Conservation (phyloP, 2,797 vertebrate genomes). For the Paratrypauchen microcephalus region DNA sequence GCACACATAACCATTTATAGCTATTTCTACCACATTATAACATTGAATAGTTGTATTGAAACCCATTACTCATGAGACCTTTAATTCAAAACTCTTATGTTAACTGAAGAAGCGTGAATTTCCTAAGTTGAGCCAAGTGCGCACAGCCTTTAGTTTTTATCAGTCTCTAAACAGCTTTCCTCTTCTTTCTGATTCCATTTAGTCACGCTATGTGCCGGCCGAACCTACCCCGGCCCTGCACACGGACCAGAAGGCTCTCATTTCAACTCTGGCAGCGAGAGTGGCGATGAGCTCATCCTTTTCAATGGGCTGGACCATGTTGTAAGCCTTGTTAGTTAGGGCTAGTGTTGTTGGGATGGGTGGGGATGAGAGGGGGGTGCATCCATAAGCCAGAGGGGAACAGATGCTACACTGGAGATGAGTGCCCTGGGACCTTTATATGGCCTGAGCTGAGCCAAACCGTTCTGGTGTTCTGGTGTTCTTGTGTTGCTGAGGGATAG, state of each 20-base stretch:
- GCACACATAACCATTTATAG: background rate
- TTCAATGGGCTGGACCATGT: constrained; percentile 65
- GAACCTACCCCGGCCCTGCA: constrained; percentile 66
- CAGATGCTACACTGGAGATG: constrained; percentile 68
- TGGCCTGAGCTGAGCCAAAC: constrained; percentile 45
- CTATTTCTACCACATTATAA: background rate
- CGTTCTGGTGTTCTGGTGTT: constrained; percentile 32
- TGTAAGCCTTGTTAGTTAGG: constrained; percentile 60
- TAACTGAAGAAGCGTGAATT: constrained; percentile 29
- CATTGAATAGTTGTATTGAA: background rate
- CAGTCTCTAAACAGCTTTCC: constrained; percentile 61
- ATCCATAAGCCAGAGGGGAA: constrained; percentile 46
- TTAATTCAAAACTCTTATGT: constrained; percentile 2
- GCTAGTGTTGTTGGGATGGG: constrained; percentile 19
- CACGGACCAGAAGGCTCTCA: constrained; percentile 72
- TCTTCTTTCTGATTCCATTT: constrained; percentile 64
- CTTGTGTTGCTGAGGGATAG: constrained; percentile 34
- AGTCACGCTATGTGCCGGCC: constrained; percentile 72
- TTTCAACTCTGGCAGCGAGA: constrained; percentile 73
- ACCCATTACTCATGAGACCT: background rate
- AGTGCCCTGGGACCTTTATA: constrained; percentile 51
- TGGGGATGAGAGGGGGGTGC: background rate
- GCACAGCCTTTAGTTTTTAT: constrained; percentile 47
- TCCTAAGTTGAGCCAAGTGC: constrained; percentile 25
- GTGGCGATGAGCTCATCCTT: constrained; percentile 77